phyloP scores from a whole-genome alignment of 1,140 invertebrate species.

The Aphis gossypii region DNA sequence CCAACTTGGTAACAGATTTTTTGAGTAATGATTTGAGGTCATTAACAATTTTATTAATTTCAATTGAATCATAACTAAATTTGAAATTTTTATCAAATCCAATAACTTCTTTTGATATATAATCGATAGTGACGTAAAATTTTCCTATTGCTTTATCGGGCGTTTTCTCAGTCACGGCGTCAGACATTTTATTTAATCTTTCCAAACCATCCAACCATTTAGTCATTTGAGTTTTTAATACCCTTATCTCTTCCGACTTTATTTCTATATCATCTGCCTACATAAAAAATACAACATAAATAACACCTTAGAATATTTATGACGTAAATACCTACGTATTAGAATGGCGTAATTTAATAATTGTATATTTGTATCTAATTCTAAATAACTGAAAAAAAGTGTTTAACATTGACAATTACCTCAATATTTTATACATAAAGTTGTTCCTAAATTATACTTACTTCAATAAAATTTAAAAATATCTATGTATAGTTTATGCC shows the following conservation, averaged over 20 bases:
- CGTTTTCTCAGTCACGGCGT: not conserved
- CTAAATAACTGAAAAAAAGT: too few relatives aligned
- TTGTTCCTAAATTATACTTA: too few relatives aligned
- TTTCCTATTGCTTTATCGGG: not conserved
- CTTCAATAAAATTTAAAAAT: too few relatives aligned
- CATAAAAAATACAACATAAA: not conserved
- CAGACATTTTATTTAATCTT: not conserved
- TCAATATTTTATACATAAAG: too few relatives aligned
- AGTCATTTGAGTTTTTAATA: not conserved
- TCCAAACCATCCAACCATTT: not conserved
- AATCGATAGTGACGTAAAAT: not conserved
- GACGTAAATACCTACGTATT: not conserved
- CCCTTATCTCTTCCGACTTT: not conserved
- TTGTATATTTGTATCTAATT: too few relatives aligned
- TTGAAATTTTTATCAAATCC: not conserved
- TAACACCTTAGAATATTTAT: not conserved
- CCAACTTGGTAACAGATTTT: not conserved
- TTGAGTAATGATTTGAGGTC: not conserved
- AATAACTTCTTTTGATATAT: not conserved
- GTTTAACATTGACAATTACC: too few relatives aligned
- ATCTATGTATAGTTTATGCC: too few relatives aligned
- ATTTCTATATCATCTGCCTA: not conserved
- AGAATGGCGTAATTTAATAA: not conserved
- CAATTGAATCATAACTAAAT: not conserved
- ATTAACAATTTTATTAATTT: not conserved